Percentiles rank a stretch among this genome's conserved stretches.
phyloP scores from a whole-genome alignment of 2,113 vertebrate genomes.

The Sciurus niger region DNA sequence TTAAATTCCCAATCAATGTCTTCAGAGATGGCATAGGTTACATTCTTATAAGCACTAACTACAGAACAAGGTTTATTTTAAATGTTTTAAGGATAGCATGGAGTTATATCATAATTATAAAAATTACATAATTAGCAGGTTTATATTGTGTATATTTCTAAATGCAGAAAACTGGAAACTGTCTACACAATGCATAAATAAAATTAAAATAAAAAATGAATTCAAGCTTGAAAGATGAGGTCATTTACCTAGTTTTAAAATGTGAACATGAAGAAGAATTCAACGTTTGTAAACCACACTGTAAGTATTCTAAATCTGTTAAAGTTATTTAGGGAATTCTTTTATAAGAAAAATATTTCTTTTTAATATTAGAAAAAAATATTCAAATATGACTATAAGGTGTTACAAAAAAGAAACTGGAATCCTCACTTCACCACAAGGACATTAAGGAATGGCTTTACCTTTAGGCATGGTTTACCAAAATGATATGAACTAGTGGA shows the following conservation, averaged over 20 bases:
- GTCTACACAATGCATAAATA: conserved; percentile 93
- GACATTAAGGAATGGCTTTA: not conserved
- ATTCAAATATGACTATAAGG: not conserved
- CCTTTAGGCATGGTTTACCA: not conserved
- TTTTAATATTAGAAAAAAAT: not conserved
- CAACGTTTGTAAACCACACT: not conserved
- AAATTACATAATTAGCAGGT: conserved; percentile 92
- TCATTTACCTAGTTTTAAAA: conserved; percentile 90
- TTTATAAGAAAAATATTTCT: not conserved
- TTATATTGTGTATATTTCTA: conserved; percentile 93
- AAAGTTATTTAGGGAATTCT: not conserved
- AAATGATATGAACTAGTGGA: not conserved
- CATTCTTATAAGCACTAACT: conserved; percentile 2
- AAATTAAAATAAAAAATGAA: conserved; percentile 89
- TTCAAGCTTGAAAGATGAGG: conserved; percentile 89
- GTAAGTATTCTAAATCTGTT: conserved; percentile 19
- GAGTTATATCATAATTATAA: conserved; percentile 95
- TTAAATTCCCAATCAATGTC: not conserved
- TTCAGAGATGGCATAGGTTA: not conserved
- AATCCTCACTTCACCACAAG: not conserved
- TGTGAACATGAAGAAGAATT: conserved; percentile 90
- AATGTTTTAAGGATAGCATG: conserved; percentile 89
- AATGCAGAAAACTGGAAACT: conserved; percentile 93
- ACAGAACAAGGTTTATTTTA: not conserved
- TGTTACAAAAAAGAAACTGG: not conserved